Percentiles rank a stretch among this genome's conserved stretches.
phyloP scores from a whole-genome alignment of 2,888 invertebrate genomes.

The Gastrophysa polygoni region DNA sequence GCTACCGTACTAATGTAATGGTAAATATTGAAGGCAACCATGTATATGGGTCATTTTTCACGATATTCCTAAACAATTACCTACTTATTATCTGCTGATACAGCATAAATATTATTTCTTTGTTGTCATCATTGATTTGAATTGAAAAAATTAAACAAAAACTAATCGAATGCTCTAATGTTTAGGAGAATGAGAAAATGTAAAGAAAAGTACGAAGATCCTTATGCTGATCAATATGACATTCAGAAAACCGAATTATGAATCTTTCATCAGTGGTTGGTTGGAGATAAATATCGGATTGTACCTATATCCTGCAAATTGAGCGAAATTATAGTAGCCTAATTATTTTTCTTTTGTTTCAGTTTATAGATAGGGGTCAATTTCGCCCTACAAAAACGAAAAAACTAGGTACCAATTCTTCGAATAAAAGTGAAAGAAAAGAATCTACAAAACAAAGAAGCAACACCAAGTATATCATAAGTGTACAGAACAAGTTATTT shows the following conservation, averaged over 20 bases:
- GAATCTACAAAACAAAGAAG: constrained; percentile 34
- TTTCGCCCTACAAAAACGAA: constrained; percentile 34
- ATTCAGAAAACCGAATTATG: too few relatives aligned
- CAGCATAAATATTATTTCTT: background rate
- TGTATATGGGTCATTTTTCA: background rate
- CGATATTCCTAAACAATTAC: background rate
- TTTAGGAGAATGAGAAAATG: too few relatives aligned
- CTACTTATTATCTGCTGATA: background rate
- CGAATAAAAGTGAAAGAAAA: constrained; percentile 27
- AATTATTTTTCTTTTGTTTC: constrained; percentile 42
- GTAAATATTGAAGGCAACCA: background rate
- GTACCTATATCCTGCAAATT: too few relatives aligned
- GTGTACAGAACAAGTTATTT: constrained; percentile 37
- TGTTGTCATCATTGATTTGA: background rate
- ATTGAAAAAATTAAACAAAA: background rate
- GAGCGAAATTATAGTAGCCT: too few relatives aligned
- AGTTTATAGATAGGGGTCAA: constrained; percentile 46
- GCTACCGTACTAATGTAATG: background rate
- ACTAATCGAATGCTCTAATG: too few relatives aligned
- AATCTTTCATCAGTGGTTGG: too few relatives aligned
- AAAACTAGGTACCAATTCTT: constrained; percentile 29
- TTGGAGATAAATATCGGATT: too few relatives aligned
- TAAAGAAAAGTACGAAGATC: too few relatives aligned
- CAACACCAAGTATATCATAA: constrained; percentile 37
- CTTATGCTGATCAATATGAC: too few relatives aligned